phyloP scores from a whole-genome alignment of 2,113 vertebrate genomes.

The Oryzias javanicus region DNA sequence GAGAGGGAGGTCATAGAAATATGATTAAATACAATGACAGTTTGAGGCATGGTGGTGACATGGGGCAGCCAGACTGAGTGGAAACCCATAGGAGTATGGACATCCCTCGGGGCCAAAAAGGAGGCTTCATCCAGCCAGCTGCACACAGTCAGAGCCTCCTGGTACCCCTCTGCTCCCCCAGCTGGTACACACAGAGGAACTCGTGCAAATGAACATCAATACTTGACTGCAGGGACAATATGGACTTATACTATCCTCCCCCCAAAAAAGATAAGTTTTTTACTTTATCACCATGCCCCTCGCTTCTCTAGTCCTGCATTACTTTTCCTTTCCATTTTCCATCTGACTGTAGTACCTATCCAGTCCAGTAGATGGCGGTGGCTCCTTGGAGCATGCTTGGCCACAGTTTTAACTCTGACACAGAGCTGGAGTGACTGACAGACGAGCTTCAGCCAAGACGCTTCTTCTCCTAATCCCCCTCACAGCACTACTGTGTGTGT shows the following conservation, averaged over 20 bases:
- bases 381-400: slow-evolving; percentile 63
- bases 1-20: background rate
- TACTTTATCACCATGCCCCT: rapidly evolving
- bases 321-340: background rate
- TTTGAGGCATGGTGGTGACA: slow-evolving; percentile 28
- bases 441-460: slow-evolving; percentile 33
- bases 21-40: slow-evolving; percentile 10
- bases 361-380: slow-evolving; percentile 73
- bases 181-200: slow-evolving; percentile 56
- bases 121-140: slow-evolving; percentile 75
- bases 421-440: slow-evolving; percentile 47
- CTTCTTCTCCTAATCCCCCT: slow-evolving; percentile 50
- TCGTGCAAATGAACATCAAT: slow-evolving; percentile 1
- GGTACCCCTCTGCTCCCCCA: slow-evolving; percentile 65
- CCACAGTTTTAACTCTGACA: slow-evolving; percentile 44
- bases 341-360: slow-evolving; percentile 48
- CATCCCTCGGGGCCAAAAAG: slow-evolving; percentile 61
- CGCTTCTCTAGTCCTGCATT: background rate
- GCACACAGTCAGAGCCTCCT: slow-evolving; percentile 73
- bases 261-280: background rate
- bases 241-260: background rate
- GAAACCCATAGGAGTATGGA: slow-evolving; percentile 58
- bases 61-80: slow-evolving; percentile 61
- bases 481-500: slow-evolving; percentile 21
- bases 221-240: background rate